Base-by-base conservation (phyloP, 2,888 invertebrate genomes). In the Scaptomyza tumidula region DNA sequence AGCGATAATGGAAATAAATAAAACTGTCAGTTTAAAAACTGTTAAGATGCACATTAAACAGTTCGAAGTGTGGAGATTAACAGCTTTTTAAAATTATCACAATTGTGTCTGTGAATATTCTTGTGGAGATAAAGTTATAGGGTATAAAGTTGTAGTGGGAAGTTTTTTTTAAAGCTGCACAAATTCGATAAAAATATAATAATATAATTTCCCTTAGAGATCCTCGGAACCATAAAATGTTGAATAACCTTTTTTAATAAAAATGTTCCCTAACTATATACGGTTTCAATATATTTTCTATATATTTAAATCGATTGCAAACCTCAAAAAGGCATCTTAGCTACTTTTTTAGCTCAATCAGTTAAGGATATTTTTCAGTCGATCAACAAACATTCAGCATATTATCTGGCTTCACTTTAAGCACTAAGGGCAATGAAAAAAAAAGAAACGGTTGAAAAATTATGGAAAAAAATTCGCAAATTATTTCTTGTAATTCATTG, bases 401-500 rank as follows among this genome's bases (percentile, higher is more conserved):
- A 13, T 7, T 37, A 5, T n/a, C 29, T 13, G 31, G 16, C 11
- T 10, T 11, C 9, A 6, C 10, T 37, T 13, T 14, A 31, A 43
- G 41, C n/a, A n/a, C n/a, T n/a, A 53, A 6, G 7, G 46, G 46
- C 41, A 16, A 37, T 11, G 7, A 37, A 14, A 29, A 9, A 13
- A 9, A 13, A 16, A 6, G 5, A 24, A 14, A n/a, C 24, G 24
- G 3, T 13, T 11, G 24, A 24, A 43, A 59, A 62, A 62, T 48
- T 62, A 69, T 69, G 71, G 53, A 53, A 63, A 68, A 55, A 65
- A 68, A 68, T 64, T 66, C 29, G 53, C 44, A 44, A 46, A 55
- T 71, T 66, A 53, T 49, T 59, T 56, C 41, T 39, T 56, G 67
- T 60, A 64, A 68, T 65, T 71, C 68, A 69, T 75, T 78, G 69